phyloP scores from a whole-genome alignment of 1,140 invertebrate genomes.

The Drosophila bocqueti region DNA sequence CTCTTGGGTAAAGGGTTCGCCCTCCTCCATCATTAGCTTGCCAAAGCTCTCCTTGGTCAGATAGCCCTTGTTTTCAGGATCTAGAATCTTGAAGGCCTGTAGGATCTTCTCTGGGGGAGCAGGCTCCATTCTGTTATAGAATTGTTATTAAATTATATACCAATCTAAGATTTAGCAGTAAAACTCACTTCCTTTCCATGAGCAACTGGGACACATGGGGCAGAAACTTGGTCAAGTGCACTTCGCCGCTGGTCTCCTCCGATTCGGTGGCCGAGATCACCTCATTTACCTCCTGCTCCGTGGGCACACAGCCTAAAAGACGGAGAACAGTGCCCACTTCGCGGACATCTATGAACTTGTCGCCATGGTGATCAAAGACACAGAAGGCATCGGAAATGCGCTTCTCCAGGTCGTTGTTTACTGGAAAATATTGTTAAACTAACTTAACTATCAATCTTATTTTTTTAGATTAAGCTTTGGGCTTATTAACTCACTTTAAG shows the following conservation, averaged over 20 bases:
- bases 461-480: neutral
- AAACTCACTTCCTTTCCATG: constrained; percentile 68
- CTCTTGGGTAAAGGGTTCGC: constrained; percentile 94
- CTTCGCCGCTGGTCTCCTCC: constrained; percentile 90
- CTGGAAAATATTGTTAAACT: constrained; percentile 27
- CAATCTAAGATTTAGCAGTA: neutral
- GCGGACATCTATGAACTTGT: constrained; percentile 93
- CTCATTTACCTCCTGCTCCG: constrained; percentile 94
- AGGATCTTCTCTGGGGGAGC: constrained; percentile 92
- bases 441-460: neutral
- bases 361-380: constrained; percentile 94
- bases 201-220: constrained; percentile 89
- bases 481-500: too few species aligned
- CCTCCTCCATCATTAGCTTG: constrained; percentile 91
- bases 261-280: constrained; percentile 91
- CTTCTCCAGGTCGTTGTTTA: constrained; percentile 89
- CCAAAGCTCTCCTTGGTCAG: constrained; percentile 89
- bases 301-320: constrained; percentile 91
- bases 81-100: constrained; percentile 93
- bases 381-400: constrained; percentile 94
- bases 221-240: constrained; percentile 88
- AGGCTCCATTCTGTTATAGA: constrained; percentile 86
- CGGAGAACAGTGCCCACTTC: constrained; percentile 96
- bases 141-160: neutral
- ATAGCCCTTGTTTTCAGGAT: constrained; percentile 90